These are phyloP conservation scores for Cheirogaleus major DNA, from an alignment of 2,797 vertebrate genomes.

Conservation along the genomic window DNA sequence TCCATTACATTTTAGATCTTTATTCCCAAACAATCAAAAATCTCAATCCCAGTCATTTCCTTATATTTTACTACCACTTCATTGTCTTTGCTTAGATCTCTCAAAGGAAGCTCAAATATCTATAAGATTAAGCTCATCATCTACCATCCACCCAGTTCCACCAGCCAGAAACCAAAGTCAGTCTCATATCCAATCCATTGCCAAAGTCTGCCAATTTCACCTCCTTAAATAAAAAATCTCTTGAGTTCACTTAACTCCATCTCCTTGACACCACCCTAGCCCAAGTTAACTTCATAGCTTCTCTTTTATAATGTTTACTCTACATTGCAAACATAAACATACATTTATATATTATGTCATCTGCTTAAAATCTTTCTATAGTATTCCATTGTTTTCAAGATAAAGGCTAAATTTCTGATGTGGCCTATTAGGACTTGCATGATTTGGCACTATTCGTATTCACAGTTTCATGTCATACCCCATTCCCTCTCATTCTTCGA, in stretches of 20 bases:
- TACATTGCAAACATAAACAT: neutral
- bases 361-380: neutral
- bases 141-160: neutral
- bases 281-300: neutral
- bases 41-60: neutral
- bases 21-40: conserved; percentile 9
- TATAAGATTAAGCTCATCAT: neutral
- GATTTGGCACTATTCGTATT: neutral
- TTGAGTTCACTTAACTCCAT: neutral
- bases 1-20: neutral
- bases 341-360: neutral
- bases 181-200: neutral
- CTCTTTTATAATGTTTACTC: neutral
- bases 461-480: neutral
- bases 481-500: neutral
- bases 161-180: neutral
- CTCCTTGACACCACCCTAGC: neutral
- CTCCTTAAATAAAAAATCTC: neutral
- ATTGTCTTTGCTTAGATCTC: neutral
- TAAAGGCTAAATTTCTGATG: neutral
- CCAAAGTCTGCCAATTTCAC: neutral
- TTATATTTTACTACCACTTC: neutral
- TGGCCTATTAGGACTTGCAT: neutral
- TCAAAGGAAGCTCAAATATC: neutral
- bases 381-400: neutral